Evolutionary conservation across 2,113 vertebrate genomes (phyloP).

Genomic region (Eptesicus fuscus): DNA sequence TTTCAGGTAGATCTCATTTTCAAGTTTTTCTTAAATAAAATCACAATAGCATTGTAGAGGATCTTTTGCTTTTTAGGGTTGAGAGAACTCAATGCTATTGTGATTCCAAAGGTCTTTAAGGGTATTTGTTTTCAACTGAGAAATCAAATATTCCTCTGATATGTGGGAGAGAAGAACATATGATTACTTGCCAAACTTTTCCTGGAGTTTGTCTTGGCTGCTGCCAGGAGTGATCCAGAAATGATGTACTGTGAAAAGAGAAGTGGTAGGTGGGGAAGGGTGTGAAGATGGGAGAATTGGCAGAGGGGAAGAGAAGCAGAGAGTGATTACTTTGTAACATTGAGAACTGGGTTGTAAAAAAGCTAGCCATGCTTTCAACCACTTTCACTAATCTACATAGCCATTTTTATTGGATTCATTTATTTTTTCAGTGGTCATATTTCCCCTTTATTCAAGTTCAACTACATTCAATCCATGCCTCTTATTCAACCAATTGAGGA

Average conservation of each 20-base stretch:
- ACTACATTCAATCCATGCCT: background rate
- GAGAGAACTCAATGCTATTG: background rate
- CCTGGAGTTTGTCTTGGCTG: constrained; percentile 36
- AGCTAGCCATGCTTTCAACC: background rate
- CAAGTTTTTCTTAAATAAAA: background rate
- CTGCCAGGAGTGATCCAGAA: constrained; percentile 69
- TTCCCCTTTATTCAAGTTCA: background rate
- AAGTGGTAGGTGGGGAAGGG: background rate
- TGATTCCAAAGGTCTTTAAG: background rate
- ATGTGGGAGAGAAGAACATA: background rate
- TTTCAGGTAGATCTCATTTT: background rate
- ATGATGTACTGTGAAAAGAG: constrained; percentile 56
- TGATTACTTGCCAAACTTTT: constrained; percentile 58
- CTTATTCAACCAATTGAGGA: background rate
- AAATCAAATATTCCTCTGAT: background rate
- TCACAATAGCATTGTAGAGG: background rate
- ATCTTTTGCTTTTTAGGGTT: background rate
- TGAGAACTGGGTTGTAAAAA: background rate
- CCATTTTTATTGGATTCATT: background rate
- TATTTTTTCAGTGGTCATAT: background rate
- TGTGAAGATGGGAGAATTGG: background rate
- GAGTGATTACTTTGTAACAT: background rate
- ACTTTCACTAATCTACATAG: background rate
- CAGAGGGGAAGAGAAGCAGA: background rate
- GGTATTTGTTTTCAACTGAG: background rate